Evolutionary conservation across 1,140 invertebrate species (phyloP).

Genomic region (Oncopodura yosiiana): DNA sequence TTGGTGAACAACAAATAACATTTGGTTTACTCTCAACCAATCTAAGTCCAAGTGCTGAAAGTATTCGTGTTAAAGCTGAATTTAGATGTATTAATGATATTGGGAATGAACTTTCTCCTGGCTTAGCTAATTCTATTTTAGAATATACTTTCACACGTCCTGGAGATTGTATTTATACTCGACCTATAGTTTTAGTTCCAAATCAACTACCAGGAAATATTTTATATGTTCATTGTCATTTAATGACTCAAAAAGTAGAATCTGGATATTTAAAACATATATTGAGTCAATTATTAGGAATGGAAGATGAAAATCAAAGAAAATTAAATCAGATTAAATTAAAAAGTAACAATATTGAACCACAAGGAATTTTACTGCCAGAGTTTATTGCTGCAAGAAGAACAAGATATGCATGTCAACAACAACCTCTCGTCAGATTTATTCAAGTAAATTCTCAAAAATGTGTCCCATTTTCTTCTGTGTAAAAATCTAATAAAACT

Average conservation of each 20-base stretch:
- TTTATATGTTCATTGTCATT: constrained; percentile 4
- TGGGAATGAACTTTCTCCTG: neutral
- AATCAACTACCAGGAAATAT: neutral
- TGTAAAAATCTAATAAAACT: neutral
- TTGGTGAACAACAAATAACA: constrained; percentile 12
- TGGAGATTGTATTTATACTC: constrained; percentile 10
- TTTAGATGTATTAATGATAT: neutral
- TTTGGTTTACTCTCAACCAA: constrained; percentile 9
- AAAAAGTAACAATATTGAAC: neutral
- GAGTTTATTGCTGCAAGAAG: neutral
- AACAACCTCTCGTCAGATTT: neutral
- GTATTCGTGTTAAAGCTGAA: neutral
- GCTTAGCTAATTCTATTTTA: neutral
- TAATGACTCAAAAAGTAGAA: constrained; percentile 7
- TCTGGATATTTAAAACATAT: neutral
- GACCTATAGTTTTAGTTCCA: neutral
- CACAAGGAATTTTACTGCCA: neutral
- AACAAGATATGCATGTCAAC: neutral
- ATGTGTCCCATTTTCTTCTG: too few relatives aligned
- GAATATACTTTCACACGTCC: constrained; percentile 1
- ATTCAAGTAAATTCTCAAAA: neutral
- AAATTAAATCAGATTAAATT: neutral
- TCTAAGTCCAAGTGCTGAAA: neutral
- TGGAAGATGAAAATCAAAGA: neutral
- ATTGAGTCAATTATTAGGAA: neutral